Conservation (phyloP, 2,113 vertebrate species). For the Turnix velox region DNA sequence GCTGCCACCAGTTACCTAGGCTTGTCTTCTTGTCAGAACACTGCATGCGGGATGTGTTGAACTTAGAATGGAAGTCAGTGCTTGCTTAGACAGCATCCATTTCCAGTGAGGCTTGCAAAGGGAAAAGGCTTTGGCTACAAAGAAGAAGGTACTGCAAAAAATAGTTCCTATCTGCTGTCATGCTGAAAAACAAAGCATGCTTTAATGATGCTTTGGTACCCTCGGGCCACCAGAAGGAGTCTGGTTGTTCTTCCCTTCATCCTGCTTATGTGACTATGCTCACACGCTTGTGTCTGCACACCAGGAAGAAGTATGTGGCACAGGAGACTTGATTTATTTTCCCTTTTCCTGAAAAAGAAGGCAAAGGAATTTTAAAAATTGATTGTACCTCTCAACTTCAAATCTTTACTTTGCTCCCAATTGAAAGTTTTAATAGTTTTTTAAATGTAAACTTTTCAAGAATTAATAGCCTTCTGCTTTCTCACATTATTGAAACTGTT, state of each 20-base stretch:
- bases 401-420: slow-evolving; percentile 44
- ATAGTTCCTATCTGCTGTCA: not conserved
- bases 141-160: not conserved
- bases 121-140: not conserved
- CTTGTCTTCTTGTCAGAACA: not conserved
- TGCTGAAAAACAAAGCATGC: accelerated
- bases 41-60: not conserved
- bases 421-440: slow-evolving; percentile 56
- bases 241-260: not conserved
- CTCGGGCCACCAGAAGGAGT: not conserved
- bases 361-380: not conserved
- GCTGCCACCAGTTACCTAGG: not conserved
- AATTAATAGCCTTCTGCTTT: slow-evolving; percentile 63
- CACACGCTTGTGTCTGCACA: accelerated
- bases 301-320: not conserved
- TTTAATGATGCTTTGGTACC: not conserved
- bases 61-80: not conserved
- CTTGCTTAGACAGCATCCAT: not conserved
- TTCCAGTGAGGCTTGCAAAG: not conserved
- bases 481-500: slow-evolving; percentile 59
- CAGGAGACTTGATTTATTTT: not conserved
- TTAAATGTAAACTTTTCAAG: slow-evolving; percentile 54
- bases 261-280: accelerated
- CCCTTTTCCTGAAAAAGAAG: not conserved
- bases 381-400: slow-evolving; percentile 28